Evolutionary conservation across 2,888 invertebrate genomes (phyloP).

Genomic region (Leucania comma): DNA sequence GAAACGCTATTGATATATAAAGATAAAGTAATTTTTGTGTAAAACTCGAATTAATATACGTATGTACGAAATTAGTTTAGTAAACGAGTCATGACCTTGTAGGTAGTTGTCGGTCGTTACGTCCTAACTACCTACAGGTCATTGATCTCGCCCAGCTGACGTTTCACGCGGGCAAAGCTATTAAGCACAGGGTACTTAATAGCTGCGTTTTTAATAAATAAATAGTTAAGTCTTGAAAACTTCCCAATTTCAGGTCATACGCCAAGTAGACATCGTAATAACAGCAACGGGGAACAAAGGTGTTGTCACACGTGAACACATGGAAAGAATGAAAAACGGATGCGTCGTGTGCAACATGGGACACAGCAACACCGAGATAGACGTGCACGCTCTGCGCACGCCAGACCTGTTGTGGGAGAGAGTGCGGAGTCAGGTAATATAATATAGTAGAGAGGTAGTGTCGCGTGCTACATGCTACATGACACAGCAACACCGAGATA

Average conservation of each 20-base stretch:
- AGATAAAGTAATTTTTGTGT: no score
- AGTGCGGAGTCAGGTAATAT: slow-evolving; percentile 95
- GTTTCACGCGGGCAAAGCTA: no score
- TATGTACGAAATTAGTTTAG: no score
- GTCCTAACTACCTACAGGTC: no score
- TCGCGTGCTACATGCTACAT: not conserved
- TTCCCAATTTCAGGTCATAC: slow-evolving; percentile 92
- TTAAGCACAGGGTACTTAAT: no score
- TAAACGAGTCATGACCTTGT: no score
- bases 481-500: slow-evolving; percentile 8
- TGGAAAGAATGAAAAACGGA: slow-evolving; percentile 99
- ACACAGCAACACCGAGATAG: slow-evolving; percentile 98
- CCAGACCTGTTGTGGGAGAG: slow-evolving; percentile 99
- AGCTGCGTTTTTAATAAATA: no score
- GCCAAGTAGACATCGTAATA: slow-evolving; percentile 98
- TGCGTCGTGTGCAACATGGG: slow-evolving; percentile 99
- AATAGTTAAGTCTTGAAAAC: no score
- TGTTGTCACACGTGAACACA: slow-evolving; percentile 98
- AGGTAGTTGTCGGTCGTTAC: no score
- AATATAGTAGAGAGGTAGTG: not conserved
- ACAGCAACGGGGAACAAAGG: slow-evolving; percentile 99
- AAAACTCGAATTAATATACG: no score
- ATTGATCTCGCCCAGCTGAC: no score
- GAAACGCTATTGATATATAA: no score
- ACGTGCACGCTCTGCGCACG: slow-evolving; percentile 97